Evolutionary conservation across 2,113 vertebrate genomes (phyloP).

Genomic region (Eulemur rufifrons): DNA sequence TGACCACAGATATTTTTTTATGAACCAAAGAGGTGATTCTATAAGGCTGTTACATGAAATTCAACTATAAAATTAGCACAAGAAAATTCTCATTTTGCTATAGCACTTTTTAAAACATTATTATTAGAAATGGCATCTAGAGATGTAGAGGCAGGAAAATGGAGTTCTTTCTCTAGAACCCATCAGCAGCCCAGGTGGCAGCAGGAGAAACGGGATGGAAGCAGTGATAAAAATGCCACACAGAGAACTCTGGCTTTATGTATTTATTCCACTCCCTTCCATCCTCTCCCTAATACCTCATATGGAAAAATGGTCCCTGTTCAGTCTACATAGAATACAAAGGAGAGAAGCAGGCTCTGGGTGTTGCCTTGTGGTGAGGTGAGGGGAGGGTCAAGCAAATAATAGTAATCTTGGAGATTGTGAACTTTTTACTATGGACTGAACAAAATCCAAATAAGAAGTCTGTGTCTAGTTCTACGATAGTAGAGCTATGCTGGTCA

Average conservation of each 20-base stretch:
- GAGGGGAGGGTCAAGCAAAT: neutral
- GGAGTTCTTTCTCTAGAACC: neutral
- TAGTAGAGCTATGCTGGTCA: neutral
- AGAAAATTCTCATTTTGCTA: constrained; percentile 27
- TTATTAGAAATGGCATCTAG: neutral
- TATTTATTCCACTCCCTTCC: neutral
- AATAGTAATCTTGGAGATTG: neutral
- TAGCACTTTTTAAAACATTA: neutral
- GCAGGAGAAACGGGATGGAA: neutral
- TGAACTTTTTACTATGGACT: neutral
- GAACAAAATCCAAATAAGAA: neutral
- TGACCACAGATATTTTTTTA: constrained; percentile 1
- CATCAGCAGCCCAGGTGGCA: neutral
- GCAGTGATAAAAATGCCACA: neutral
- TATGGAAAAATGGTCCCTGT: neutral
- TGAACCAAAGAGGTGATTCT: neutral
- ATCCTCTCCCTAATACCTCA: neutral
- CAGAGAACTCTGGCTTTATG: neutral
- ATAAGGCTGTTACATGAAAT: neutral
- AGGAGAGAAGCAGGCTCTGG: neutral
- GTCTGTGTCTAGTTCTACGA: neutral
- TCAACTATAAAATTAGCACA: neutral
- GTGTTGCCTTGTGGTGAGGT: neutral
- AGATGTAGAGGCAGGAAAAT: neutral
- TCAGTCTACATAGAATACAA: neutral